Evolutionary conservation across 2,113 vertebrate genomes (phyloP).

Genomic region (Polypterus senegalus): DNA sequence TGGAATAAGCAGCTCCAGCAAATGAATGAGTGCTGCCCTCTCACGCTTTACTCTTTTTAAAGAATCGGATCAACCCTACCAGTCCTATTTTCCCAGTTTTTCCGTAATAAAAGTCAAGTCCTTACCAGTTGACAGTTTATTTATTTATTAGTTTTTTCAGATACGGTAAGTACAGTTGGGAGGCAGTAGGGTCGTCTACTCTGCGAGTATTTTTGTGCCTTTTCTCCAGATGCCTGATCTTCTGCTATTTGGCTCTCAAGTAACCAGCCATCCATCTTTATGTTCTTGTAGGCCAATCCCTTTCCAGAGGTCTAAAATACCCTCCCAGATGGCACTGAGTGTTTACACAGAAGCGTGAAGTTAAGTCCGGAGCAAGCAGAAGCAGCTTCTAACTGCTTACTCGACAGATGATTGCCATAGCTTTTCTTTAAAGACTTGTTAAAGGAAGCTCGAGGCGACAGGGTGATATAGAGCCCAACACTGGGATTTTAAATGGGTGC

Average conservation of each 20-base stretch:
- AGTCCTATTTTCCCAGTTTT: too few relatives aligned
- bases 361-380: constrained; percentile 42
- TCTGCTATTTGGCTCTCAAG: constrained; percentile 34
- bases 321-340: constrained; percentile 49
- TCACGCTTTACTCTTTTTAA: too few relatives aligned
- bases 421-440: constrained; percentile 30
- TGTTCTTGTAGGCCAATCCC: constrained; percentile 31
- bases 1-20: too few relatives aligned
- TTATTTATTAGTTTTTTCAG: constrained; percentile 7
- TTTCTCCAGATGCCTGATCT: constrained; percentile 32
- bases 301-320: constrained; percentile 43
- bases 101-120: too few relatives aligned
- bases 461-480: background rate
- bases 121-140: too few relatives aligned
- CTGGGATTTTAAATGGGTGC: too few relatives aligned
- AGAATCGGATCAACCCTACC: too few relatives aligned
- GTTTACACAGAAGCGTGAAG: constrained; percentile 42
- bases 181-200: constrained; percentile 22
- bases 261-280: constrained; percentile 23
- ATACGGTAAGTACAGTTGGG: constrained; percentile 45
- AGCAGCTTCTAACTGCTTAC: constrained; percentile 40
- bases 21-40: too few relatives aligned
- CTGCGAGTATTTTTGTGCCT: constrained; percentile 28
- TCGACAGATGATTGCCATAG: constrained; percentile 47
- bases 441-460: constrained; percentile 34